Evolutionary conservation across 1,140 invertebrate genomes (phyloP), one percentile per base, ranked within the genome.

Genomic region (Drosophila sp.): DNA sequence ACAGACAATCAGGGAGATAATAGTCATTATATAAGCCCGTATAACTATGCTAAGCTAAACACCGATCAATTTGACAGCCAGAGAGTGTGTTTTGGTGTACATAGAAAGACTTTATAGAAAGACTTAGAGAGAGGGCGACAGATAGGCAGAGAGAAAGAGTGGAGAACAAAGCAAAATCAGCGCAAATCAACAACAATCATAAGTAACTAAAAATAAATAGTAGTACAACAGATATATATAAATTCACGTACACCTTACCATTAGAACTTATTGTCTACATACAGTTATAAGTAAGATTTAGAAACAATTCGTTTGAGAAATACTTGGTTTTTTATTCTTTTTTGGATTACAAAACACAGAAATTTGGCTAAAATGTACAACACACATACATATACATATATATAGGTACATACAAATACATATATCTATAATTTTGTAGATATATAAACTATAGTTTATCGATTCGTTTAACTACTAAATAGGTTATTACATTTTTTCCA

Each of bases 351-450:
- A 87, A 86, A 77, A 86, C 83, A 86, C 83, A 82, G 69, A 82
- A 86, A 86, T 86, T 86, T 85, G 79, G 83, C 83, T 86, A 86
- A 79, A 87, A 73, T 78, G 65, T 86, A 86, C 83, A 86, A 86
- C 83, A 86, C 83, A 87, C 83, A 86, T 76, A 79, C 66, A 76
- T 86, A 86, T 69, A 84, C 65, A 85, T 77, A 77, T 55, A 60
- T 55, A 60, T 47, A 56, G 67, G n/a, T 58, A 62, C 68, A 69
- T 66, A 38, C 35, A 38, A 38, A 38, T 38, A 38, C 35, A 38
- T 11, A 38, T 38, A 38, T 38, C 35, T 38, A 38, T 38, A 4
- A 38, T 38, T 38, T 38, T 40, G 50, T 25, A 25, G 23, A 35
- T 67, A 68, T 64, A 78, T 81, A 79, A 74, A 82, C 80, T 82